Conservation (phyloP, 2,113 vertebrate species). For the Benitochromis conjunctus region DNA sequence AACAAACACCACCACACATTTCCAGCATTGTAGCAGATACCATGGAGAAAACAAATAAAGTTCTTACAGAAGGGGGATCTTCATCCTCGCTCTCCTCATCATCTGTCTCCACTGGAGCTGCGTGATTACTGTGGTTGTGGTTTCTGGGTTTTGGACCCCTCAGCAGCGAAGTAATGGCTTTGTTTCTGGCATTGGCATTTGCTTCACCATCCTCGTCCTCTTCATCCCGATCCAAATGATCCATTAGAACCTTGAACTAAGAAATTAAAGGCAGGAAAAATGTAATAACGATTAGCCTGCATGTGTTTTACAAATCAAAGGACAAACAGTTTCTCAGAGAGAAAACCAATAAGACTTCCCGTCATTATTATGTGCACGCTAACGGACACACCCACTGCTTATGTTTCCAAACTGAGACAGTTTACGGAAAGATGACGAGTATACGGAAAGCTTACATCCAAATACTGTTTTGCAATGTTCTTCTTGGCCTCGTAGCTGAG, state of each 20-base stretch:
- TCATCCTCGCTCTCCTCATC: constrained; percentile 98
- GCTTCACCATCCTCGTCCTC: constrained; percentile 82
- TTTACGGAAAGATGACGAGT: not conserved
- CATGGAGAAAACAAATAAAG: not conserved
- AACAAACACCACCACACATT: not conserved
- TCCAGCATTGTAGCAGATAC: not conserved
- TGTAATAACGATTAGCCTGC: not conserved
- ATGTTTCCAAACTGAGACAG: not conserved
- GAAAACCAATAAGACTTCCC: not conserved
- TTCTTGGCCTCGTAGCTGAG: constrained; percentile 90
- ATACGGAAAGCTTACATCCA: constrained; percentile 83
- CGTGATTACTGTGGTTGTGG: constrained; percentile 89
- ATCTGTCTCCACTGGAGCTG: constrained; percentile 80
- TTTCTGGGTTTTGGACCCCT: constrained; percentile 84
- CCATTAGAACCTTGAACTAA: constrained; percentile 96
- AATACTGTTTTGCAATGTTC: constrained; percentile 93
- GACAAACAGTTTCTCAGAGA: not conserved
- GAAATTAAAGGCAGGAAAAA: not conserved
- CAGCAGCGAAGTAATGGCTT: constrained; percentile 93
- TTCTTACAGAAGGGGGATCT: constrained; percentile 79
- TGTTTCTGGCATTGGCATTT: constrained; percentile 91
- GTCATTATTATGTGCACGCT: not conserved
- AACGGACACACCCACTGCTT: not conserved
- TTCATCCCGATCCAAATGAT: constrained; percentile 85
- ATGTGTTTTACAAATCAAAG: not conserved